A percentile compares a stretch with the other conserved stretches of the same genome.
These are phyloP conservation scores for Tenthredo livida DNA, from an alignment of 2,888 invertebrate species.

Conservation along the genomic window DNA sequence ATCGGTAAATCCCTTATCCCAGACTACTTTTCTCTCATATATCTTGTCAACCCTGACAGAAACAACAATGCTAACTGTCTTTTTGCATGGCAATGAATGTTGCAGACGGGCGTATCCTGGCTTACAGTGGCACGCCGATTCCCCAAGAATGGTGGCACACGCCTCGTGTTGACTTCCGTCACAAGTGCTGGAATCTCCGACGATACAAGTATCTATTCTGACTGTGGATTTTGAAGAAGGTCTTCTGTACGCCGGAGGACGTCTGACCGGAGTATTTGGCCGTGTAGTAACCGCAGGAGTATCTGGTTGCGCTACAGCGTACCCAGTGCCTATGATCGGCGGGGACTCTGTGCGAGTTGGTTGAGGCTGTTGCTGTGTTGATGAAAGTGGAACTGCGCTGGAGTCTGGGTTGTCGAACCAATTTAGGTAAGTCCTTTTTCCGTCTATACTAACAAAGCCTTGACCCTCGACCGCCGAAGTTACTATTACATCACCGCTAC, in stretches of 20 bases:
- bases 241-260: slow-evolving; percentile 82
- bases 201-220: slow-evolving; percentile 95
- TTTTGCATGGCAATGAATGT: slow-evolving; percentile 75
- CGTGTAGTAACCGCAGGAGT: slow-evolving; percentile 71
- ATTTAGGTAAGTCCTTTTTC: slow-evolving; percentile 93
- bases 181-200: slow-evolving; percentile 95
- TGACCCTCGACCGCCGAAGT: slow-evolving; percentile 88
- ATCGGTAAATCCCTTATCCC: slow-evolving; percentile 88
- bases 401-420: slow-evolving; percentile 85
- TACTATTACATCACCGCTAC: slow-evolving; percentile 85
- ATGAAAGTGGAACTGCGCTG: slow-evolving; percentile 71
- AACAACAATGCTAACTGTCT: slow-evolving; percentile 88
- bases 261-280: slow-evolving; percentile 77
- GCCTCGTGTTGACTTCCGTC: slow-evolving; percentile 93
- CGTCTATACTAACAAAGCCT: slow-evolving; percentile 95
- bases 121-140: slow-evolving; percentile 93
- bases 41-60: slow-evolving; percentile 91
- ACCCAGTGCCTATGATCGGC: slow-evolving; percentile 82
- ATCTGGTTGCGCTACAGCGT: slow-evolving; percentile 84
- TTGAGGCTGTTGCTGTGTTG: slow-evolving; percentile 71
- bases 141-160: slow-evolving; percentile 89
- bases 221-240: slow-evolving; percentile 86
- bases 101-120: slow-evolving; percentile 81
- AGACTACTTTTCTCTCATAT: slow-evolving; percentile 88
- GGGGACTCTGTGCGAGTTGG: slow-evolving; percentile 74